phyloP scores from a whole-genome alignment of 2,113 vertebrate genomes.

The Hemiprocne comata region DNA sequence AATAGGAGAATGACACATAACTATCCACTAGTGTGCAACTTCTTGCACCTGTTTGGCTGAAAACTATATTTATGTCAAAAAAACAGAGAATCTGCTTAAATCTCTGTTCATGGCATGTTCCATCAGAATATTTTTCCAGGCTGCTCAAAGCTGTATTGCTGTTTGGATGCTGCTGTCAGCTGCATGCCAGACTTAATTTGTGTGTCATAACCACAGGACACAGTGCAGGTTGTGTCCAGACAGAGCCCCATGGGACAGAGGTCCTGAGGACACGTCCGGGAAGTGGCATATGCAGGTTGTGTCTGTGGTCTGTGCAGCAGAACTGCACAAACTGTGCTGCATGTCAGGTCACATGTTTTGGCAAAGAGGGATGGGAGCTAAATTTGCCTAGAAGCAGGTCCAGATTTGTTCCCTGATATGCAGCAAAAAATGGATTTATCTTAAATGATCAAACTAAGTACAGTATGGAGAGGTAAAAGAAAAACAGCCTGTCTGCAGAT shows the following conservation, averaged over 20 bases:
- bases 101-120: not conserved
- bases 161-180: not conserved
- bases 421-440: not conserved
- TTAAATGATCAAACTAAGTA: not conserved
- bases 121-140: not conserved
- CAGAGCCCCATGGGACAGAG: fast-evolving
- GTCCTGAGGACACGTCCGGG: fast-evolving
- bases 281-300: fast-evolving
- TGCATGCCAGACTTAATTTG: not conserved
- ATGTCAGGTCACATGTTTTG: not conserved
- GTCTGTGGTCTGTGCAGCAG: fast-evolving
- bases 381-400: not conserved
- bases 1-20: not conserved
- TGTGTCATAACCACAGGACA: fast-evolving
- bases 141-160: not conserved
- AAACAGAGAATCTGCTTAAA: not conserved
- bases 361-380: not conserved
- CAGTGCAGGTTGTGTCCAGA: fast-evolving
- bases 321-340: not conserved
- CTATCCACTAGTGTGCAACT: not conserved
- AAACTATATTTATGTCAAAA: not conserved
- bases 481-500: not conserved
- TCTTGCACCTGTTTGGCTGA: not conserved
- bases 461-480: not conserved
- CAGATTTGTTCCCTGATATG: not conserved